phyloP scores from a whole-genome alignment of 2,888 invertebrate genomes.

The Galerucella pusilla region DNA sequence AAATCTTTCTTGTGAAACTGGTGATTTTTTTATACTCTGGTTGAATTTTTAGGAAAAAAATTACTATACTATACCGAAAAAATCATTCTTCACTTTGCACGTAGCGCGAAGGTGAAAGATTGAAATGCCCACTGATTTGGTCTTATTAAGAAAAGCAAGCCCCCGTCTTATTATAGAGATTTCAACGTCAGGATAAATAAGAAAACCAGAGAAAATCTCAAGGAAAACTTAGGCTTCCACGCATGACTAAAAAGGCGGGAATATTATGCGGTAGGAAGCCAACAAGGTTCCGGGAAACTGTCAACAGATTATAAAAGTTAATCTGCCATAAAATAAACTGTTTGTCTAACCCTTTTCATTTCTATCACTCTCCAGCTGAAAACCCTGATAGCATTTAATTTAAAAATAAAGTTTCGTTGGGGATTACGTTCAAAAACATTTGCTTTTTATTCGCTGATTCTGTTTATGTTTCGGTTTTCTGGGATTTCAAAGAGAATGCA shows the following conservation, averaged over 20 bases:
- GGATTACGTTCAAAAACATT: slow-evolving; percentile 51
- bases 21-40: too few relatives aligned
- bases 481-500: slow-evolving; percentile 45
- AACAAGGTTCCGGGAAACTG: slow-evolving; percentile 59
- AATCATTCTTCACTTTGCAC: too few relatives aligned
- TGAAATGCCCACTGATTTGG: too few relatives aligned
- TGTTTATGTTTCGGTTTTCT: slow-evolving; percentile 49
- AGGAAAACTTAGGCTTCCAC: slow-evolving; percentile 41
- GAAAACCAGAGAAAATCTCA: slow-evolving; percentile 43
- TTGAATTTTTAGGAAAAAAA: too few relatives aligned
- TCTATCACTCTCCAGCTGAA: slow-evolving; percentile 46
- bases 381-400: slow-evolving; percentile 54
- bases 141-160: not conserved
- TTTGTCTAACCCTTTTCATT: slow-evolving; percentile 59
- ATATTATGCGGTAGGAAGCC: slow-evolving; percentile 51
- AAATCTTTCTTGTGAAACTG: too few relatives aligned
- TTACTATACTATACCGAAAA: too few relatives aligned
- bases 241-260: slow-evolving; percentile 47
- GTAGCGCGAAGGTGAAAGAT: too few relatives aligned
- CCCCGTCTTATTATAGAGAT: slow-evolving; percentile 41
- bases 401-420: slow-evolving; percentile 50
- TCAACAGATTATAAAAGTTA: slow-evolving; percentile 64
- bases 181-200: slow-evolving; percentile 49
- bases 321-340: slow-evolving; percentile 63
- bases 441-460: slow-evolving; percentile 48